Evolutionary conservation across 1,140 invertebrate species (phyloP).

Genomic region (Vanessa atalanta): DNA sequence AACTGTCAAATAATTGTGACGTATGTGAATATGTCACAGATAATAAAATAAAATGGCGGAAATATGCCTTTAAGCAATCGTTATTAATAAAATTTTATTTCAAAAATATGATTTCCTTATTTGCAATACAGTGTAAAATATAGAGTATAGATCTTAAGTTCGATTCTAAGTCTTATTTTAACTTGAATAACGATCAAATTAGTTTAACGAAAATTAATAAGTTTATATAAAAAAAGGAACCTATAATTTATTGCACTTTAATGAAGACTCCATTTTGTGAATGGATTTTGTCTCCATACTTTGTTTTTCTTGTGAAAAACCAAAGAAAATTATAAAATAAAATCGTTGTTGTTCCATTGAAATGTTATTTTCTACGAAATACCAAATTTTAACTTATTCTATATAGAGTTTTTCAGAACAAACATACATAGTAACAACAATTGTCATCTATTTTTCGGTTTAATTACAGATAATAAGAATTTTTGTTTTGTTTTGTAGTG

Average conservation of each 20-base stretch:
- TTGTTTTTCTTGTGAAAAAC: slow-evolving; percentile 6
- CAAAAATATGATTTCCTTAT: neutral
- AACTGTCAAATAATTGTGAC: neutral
- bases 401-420: neutral
- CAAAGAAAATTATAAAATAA: neutral
- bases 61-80: slow-evolving; percentile 8
- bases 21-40: neutral
- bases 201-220: slow-evolving; percentile 2
- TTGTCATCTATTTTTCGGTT: neutral
- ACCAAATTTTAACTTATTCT: neutral
- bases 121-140: slow-evolving; percentile 20
- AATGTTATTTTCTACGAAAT: neutral
- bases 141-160: slow-evolving; percentile 31
- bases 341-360: neutral
- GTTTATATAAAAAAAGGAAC: too few species aligned
- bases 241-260: too few species aligned
- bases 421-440: neutral
- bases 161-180: slow-evolving; percentile 38
- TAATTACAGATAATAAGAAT: neutral
- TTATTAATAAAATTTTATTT: neutral
- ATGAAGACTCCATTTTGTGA: neutral
- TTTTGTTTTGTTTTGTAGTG: neutral
- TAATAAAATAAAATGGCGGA: slow-evolving; percentile 11
- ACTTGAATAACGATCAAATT: slow-evolving; percentile 37
- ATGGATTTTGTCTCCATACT: neutral